Evolutionary conservation across 2,113 vertebrate species (phyloP).

Genomic region (Neopipo cinnamomea): DNA sequence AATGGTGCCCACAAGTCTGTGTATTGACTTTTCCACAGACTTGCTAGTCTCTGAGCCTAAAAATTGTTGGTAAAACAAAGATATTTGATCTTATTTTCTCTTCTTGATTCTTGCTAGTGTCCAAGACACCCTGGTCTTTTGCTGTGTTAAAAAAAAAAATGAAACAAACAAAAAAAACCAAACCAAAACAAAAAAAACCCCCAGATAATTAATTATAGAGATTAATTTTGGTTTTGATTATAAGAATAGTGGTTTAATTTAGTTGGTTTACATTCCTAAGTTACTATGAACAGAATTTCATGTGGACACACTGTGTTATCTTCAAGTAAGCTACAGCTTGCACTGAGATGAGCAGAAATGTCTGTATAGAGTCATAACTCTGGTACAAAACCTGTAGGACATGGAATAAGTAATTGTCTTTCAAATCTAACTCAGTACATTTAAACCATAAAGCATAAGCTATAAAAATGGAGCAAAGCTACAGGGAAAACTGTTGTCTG

Average conservation of each 20-base stretch:
- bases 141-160: not conserved
- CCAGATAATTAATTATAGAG: not conserved
- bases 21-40: conserved; percentile 26
- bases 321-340: not conserved
- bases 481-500: not conserved
- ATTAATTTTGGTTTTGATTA: not conserved
- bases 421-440: not conserved
- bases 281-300: conserved; percentile 28
- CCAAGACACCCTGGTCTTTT: not conserved
- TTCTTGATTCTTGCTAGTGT: not conserved
- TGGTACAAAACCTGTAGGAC: not conserved
- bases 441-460: not conserved
- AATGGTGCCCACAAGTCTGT: conserved; percentile 1
- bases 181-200: not conserved
- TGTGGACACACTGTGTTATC: not conserved
- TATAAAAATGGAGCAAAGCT: not conserved
- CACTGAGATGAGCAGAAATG: not conserved
- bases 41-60: not conserved
- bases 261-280: conserved; percentile 16
- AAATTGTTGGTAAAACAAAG: not conserved
- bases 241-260: not conserved
- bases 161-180: no score
- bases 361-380: not conserved
- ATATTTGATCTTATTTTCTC: not conserved
- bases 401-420: not conserved